Base-by-base conservation (phyloP, 1,140 invertebrate genomes). In the Drosophila trapezifrons region DNA sequence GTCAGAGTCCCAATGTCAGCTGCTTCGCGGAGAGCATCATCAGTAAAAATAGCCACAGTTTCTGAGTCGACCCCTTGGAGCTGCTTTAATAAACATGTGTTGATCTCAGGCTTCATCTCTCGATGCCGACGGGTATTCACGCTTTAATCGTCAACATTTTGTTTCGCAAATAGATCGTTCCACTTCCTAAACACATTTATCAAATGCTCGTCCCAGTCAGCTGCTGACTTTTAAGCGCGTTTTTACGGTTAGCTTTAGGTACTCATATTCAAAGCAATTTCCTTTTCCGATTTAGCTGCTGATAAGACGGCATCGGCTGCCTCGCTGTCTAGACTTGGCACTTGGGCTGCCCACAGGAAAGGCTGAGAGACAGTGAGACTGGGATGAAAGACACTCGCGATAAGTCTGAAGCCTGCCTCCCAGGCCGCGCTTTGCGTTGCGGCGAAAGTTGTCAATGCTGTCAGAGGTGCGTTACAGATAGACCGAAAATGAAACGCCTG, bases 121-220 rank as follows among this genome's bases (percentile, higher is more conserved):
- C 40, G 57, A 55, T 54, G 55, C 27, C 47, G 12, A 22, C 3
- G 42, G 52, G 32, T 42, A 42, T 51, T 81, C 54, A 60, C 63
- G 59, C 60, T 62, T 80, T 70, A 80, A 79, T 79, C 78, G 38
- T 62, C 37, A 40, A 22, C 55, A 57, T 58, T 51, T 65, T 62
- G 37, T 38, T 56, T 32, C 15, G 32, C 49, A 40, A 69, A 76
- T 73, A 87, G 67, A 56, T 74, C 40, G 65, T 65, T 82, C 63
- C 47, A 83, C 80, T 87, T 87, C 83, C 83, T 69, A 54, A 83
- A 76, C 20, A 38, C 78, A 78, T 82, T 86, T 79, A 79, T 86
- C 78, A 64, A 46, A 55, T 20, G 45, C 56, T 47, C 29, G 51
- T 32, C 15, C 35, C 58, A 29, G 35, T 51, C 12, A 38, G 40